Conservation (phyloP, 2,888 invertebrate species). For the Drosophila rellima region DNA sequence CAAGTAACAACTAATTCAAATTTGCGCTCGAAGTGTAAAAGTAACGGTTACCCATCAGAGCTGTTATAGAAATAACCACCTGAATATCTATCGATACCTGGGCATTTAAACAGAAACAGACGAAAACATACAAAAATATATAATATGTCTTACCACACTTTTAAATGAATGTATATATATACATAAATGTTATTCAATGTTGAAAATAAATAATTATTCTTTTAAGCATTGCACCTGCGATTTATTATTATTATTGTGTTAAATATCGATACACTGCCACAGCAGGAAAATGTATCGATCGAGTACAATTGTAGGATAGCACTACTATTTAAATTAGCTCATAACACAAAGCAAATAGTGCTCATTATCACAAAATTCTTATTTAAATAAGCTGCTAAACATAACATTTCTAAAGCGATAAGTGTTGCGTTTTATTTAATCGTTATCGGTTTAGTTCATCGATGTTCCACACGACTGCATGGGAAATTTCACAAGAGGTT, state of each 20-base stretch:
- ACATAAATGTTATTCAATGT: constrained; percentile 74
- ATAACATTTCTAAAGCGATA: not conserved
- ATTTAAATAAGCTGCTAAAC: too few species aligned
- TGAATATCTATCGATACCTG: constrained; percentile 63
- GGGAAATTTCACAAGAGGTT: not conserved
- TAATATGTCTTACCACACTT: constrained; percentile 60
- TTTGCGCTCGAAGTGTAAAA: constrained; percentile 34
- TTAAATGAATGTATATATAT: constrained; percentile 64
- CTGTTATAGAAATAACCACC: constrained; percentile 69
- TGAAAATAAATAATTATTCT: constrained; percentile 82
- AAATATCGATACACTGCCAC: constrained; percentile 36
- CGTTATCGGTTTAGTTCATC: not conserved
- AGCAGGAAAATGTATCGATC: constrained; percentile 18
- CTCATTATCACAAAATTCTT: not conserved
- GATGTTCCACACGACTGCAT: not conserved
- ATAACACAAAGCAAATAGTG: too few species aligned
- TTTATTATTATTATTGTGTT: not conserved
- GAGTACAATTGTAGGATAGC: constrained; percentile 13
- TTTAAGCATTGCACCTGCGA: constrained; percentile 28
- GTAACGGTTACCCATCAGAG: constrained; percentile 38
- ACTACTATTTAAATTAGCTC: not conserved
- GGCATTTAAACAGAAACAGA: constrained; percentile 70
- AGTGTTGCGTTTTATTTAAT: not conserved
- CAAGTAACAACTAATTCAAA: constrained; percentile 39
- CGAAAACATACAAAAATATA: constrained; percentile 24